These are phyloP conservation scores for Caenorhabditis drosophilae DNA, from an alignment of 2,888 invertebrate genomes.

Conservation along the genomic window DNA sequence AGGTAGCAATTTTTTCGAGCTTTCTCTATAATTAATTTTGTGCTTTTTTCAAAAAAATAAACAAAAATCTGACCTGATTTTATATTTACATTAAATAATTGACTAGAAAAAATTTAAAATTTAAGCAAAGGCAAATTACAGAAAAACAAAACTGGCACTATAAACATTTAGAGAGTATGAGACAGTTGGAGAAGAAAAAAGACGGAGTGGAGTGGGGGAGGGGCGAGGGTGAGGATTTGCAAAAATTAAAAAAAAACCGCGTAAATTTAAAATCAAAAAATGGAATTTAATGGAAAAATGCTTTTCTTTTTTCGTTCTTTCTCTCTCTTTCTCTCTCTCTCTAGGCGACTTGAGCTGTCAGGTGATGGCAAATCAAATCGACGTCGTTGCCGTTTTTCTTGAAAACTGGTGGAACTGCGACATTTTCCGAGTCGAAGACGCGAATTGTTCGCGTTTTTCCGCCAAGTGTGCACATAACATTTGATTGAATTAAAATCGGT, in stretches of 20 bases:
- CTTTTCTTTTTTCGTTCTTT: no score
- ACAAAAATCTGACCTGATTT: neutral
- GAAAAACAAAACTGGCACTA: no score
- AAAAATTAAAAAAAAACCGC: no score
- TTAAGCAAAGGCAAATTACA: no score
- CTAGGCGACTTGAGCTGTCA: slow-evolving; percentile 29
- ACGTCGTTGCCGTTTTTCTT: slow-evolving; percentile 59
- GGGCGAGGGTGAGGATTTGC: no score
- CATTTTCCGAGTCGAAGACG: slow-evolving; percentile 56
- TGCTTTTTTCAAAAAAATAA: neutral
- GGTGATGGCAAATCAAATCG: slow-evolving; percentile 56
- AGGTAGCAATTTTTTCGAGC: neutral
- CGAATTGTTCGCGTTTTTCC: slow-evolving; percentile 69
- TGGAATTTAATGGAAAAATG: no score
- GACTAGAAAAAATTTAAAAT: no score
- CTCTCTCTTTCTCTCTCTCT: no score
- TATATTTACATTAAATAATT: neutral
- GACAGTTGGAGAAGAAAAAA: no score
- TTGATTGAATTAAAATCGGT: slow-evolving; percentile 68
- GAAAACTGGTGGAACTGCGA: slow-evolving; percentile 49
- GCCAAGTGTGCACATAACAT: slow-evolving; percentile 70
- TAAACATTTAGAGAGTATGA: no score
- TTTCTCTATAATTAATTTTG: neutral
- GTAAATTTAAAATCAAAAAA: no score
- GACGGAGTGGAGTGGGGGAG: no score